Percentiles rank a stretch among this genome's conserved stretches.
phyloP scores from a whole-genome alignment of 2,888 invertebrate genomes.

The Sepioteuthis lessoniana region DNA sequence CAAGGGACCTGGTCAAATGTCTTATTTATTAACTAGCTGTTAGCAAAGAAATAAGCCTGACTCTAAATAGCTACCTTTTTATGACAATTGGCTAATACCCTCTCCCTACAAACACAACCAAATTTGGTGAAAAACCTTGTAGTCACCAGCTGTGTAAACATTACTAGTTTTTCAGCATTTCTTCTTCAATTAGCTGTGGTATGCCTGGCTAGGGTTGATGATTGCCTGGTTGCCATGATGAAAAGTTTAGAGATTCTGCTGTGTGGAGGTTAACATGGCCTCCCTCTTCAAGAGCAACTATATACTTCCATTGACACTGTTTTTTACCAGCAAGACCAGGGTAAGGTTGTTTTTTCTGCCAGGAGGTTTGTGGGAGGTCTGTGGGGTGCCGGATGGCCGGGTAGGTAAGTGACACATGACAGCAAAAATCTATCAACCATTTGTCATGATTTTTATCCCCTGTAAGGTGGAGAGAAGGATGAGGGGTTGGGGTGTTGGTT shows the following conservation, averaged over 20 bases:
- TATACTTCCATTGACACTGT: too few species aligned
- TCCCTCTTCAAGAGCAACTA: background rate
- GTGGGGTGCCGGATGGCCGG: background rate
- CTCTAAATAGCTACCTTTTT: background rate
- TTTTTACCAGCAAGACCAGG: too few species aligned
- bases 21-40: constrained; percentile 33
- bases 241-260: constrained; percentile 15
- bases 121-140: background rate
- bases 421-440: constrained; percentile 17
- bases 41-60: background rate
- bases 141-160: constrained; percentile 13
- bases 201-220: background rate
- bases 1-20: background rate
- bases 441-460: constrained; percentile 1
- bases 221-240: background rate
- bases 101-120: background rate
- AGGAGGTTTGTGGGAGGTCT: background rate
- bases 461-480: background rate
- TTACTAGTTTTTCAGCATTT: background rate
- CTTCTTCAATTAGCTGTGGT: constrained; percentile 4
- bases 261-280: background rate
- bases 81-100: constrained; percentile 16
- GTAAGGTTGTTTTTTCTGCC: background rate
- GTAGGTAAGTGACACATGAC: constrained; percentile 17
- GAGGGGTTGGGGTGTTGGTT: background rate